phyloP scores from a whole-genome alignment of 2,797 vertebrate species.

The Danio tinwini region DNA sequence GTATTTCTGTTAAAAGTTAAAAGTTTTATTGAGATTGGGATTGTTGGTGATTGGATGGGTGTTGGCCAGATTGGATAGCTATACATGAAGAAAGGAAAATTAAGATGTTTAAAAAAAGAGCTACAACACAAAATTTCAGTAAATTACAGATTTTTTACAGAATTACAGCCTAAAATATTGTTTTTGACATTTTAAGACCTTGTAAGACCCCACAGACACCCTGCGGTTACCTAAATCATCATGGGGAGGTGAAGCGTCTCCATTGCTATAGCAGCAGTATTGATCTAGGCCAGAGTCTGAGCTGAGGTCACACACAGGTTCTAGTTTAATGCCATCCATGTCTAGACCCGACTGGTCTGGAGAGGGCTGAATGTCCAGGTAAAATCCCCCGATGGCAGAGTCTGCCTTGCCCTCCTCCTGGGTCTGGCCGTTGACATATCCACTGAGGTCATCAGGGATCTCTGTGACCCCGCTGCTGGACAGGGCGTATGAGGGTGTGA shows the following conservation, averaged over 20 bases:
- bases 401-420: conserved; percentile 87
- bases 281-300: conserved; percentile 86
- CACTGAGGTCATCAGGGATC: conserved; percentile 85
- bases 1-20: too few relatives aligned
- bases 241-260: conserved; percentile 86
- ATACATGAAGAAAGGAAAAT: too few relatives aligned
- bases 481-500: conserved; percentile 85
- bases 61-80: too few relatives aligned
- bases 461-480: conserved; percentile 87
- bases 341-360: conserved; percentile 93
- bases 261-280: conserved; percentile 89
- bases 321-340: conserved; percentile 92
- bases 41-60: too few relatives aligned
- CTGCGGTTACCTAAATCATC: conserved; percentile 84
- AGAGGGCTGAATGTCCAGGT: conserved; percentile 92
- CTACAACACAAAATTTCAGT: too few relatives aligned
- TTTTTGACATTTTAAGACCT: too few relatives aligned
- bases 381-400: conserved; percentile 87
- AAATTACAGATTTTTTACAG: too few relatives aligned
- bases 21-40: too few relatives aligned
- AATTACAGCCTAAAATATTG: too few relatives aligned
- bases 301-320: conserved; percentile 88
- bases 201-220: too few relatives aligned
- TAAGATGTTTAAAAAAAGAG: too few relatives aligned
- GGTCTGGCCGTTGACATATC: conserved; percentile 85